These are phyloP conservation scores for Brachyhypopomus occidentalis DNA, from an alignment of 2,113 vertebrate species.

Conservation along the genomic window DNA sequence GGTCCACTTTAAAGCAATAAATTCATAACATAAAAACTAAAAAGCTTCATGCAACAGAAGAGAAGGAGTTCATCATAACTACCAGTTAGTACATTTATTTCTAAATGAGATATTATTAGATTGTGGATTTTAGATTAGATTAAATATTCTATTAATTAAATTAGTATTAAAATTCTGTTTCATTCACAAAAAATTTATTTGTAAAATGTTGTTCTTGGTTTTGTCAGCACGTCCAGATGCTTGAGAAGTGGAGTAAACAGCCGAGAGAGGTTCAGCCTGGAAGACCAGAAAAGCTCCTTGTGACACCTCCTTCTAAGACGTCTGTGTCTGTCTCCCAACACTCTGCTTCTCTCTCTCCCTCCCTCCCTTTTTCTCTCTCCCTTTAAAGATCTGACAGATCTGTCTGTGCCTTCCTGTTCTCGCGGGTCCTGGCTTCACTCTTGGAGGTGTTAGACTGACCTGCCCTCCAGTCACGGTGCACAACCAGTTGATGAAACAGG, in stretches of 20 bases:
- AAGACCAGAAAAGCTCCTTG: conserved; percentile 18
- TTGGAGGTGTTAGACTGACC: conserved; percentile 2
- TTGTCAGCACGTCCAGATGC: background rate
- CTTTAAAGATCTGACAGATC: background rate
- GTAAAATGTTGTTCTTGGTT: no score
- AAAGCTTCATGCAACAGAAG: no score
- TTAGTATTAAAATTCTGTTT: no score
- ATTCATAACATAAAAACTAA: no score
- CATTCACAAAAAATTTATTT: no score
- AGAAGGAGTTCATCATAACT: no score
- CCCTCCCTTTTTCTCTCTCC: background rate
- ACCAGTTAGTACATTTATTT: no score
- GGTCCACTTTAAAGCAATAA: no score
- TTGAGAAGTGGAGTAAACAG: conserved; percentile 50
- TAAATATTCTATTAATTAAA: no score
- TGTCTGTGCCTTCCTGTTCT: background rate
- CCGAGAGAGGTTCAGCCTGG: conserved; percentile 24
- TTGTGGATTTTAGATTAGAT: no score
- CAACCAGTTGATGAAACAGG: conserved; percentile 10
- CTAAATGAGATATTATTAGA: no score
- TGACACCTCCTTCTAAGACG: background rate
- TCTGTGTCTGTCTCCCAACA: conserved; percentile 5
- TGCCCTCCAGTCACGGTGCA: background rate
- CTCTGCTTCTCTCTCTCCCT: background rate
- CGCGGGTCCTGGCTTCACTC: background rate